A percentile compares a stretch with the other conserved stretches of the same genome.
phyloP scores from a whole-genome alignment of 2,888 invertebrate genomes.

The Hemicrepidius hirtus region DNA sequence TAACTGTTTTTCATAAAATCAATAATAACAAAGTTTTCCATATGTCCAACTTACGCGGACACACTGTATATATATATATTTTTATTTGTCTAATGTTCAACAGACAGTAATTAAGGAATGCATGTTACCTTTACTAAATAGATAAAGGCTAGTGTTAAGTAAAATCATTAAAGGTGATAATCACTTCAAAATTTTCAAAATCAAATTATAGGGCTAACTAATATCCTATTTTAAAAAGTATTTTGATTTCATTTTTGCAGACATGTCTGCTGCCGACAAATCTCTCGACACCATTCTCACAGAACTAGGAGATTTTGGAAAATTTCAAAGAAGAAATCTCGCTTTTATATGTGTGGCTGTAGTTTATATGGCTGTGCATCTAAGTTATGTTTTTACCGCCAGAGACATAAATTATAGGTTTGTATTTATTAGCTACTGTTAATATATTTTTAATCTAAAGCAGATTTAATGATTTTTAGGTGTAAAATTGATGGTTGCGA shows the following conservation, averaged over 20 bases:
- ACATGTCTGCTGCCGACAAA: conserved; percentile 43
- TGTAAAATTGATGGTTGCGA: conserved; percentile 56
- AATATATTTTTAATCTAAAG: neutral
- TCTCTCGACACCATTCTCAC: conserved; percentile 74
- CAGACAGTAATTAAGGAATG: too few species aligned
- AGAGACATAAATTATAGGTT: conserved; percentile 78
- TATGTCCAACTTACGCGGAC: too few species aligned
- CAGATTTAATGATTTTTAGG: conserved; percentile 34
- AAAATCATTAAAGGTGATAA: too few species aligned
- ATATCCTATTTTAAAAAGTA: too few species aligned
- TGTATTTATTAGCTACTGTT: neutral
- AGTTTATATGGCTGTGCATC: conserved; percentile 19
- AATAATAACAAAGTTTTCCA: too few species aligned
- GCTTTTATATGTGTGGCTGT: conserved; percentile 26
- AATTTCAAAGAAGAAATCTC: conserved; percentile 75
- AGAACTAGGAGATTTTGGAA: conserved; percentile 79
- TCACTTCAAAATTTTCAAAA: too few species aligned
- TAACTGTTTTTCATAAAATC: too few species aligned
- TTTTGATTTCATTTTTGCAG: neutral
- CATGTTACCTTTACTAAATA: too few species aligned
- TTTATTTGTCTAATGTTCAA: too few species aligned
- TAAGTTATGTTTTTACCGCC: conserved; percentile 80
- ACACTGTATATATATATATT: too few species aligned
- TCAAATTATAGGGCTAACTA: too few species aligned
- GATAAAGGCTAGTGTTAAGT: too few species aligned